Evolutionary conservation across 2,888 invertebrate species (phyloP), one percentile per base, ranked within the genome.

Genomic region (Aporophyla nigra): DNA sequence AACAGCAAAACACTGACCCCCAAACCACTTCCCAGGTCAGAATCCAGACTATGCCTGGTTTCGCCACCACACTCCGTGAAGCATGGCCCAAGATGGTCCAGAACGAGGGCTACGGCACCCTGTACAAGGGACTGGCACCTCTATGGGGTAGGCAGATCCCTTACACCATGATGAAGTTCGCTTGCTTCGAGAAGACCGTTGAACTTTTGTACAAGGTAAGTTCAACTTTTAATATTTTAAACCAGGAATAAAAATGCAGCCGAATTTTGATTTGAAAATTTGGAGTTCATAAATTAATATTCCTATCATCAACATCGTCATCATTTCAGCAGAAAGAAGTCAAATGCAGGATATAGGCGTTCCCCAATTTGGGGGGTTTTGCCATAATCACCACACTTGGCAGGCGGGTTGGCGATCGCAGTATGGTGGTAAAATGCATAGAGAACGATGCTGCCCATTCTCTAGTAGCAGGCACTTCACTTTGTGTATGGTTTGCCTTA

Each of bases 101-200:
- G 86, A 98, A 98, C 84, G 99, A 99, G 94, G 99, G 99, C 75
- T 92, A 99, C 68, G 97, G 97, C 70, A 99, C 99, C 74, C 99
- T 99, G 97, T 99, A 99, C 97, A 99, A 99, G 97, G 99, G 99
- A 73, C 97, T 99, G 82, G 99, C 99, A 67, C 99, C 99, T 62
- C 97, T 99, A 83, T 99, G 99, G 99, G 98, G 98, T 95, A 97
- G 99, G 89, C 99, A 99, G 97, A 99, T 99, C 93, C 99, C 99
- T 0, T 99, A 99, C 97, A 99, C 99, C 87, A 99, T 99, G 99
- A 99, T 99, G 99, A 99, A 99, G 97, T 99, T 99, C 95, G 99
- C 99, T 87, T 99, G 99, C 97, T 99, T 99, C 96, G 99, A 99
- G 96, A 98, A 98, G 92, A 99, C 99, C 21, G 97, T 99, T 56